A percentile compares a stretch with the other conserved stretches of the same genome.
phyloP scores from a whole-genome alignment of 2,113 vertebrate species.

The Rattus norvegicus region DNA sequence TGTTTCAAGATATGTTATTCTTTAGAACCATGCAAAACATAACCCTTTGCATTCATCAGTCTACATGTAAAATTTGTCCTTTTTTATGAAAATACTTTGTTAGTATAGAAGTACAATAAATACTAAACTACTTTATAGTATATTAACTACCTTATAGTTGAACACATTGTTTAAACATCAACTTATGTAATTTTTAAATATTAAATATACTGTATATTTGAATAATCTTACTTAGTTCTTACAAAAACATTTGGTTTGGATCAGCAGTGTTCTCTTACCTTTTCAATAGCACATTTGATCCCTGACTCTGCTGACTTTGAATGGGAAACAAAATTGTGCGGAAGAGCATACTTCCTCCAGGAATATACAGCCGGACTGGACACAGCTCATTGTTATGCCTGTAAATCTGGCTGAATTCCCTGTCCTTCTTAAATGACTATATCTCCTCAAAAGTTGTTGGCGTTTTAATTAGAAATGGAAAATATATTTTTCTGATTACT shows the following conservation, averaged over 20 bases:
- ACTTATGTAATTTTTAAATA: neutral
- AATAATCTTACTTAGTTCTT: slow-evolving; percentile 3
- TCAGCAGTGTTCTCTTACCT: neutral
- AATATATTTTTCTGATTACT: neutral
- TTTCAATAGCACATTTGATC: neutral
- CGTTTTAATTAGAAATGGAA: slow-evolving; percentile 7
- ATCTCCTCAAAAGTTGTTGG: neutral
- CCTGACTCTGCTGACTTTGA: neutral
- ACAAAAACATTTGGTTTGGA: neutral
- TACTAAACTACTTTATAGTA: neutral
- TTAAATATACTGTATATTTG: neutral
- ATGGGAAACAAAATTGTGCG: neutral
- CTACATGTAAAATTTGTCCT: neutral
- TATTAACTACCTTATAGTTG: neutral
- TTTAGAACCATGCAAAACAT: neutral
- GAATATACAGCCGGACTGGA: neutral
- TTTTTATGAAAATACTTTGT: neutral
- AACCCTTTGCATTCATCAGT: neutral
- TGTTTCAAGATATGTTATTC: neutral
- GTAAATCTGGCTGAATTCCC: neutral
- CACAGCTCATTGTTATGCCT: neutral
- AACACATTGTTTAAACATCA: neutral
- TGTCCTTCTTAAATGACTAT: neutral
- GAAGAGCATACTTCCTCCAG: neutral
- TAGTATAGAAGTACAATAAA: neutral